Evolutionary conservation across 2,797 vertebrate genomes (phyloP).

Genomic region (Melanotaenia parkinsoni): DNA sequence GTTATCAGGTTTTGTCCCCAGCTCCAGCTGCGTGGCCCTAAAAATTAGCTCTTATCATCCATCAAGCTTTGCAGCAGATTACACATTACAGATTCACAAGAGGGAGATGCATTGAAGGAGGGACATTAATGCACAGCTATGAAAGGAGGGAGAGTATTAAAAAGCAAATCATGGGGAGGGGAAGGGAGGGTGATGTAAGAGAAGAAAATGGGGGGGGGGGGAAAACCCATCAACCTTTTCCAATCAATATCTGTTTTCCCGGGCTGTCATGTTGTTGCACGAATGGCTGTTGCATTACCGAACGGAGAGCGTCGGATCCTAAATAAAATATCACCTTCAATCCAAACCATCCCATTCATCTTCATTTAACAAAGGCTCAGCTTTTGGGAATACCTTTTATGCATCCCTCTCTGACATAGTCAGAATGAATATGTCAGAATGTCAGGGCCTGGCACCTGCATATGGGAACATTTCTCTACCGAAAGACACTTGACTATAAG

Average conservation of each 20-base stretch:
- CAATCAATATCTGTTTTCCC: slow-evolving; percentile 88
- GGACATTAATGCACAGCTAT: slow-evolving; percentile 18
- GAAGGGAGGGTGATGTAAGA: slow-evolving; percentile 17
- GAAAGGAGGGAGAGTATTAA: slow-evolving; percentile 43
- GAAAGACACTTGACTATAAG: slow-evolving; percentile 25
- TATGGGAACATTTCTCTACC: slow-evolving; percentile 35
- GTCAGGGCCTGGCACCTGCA: slow-evolving; percentile 64
- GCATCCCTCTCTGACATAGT: slow-evolving; percentile 42
- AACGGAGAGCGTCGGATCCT: slow-evolving; percentile 82
- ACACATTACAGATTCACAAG: slow-evolving; percentile 58
- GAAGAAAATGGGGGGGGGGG: neutral
- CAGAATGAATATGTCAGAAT: slow-evolving; percentile 70
- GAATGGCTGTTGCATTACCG: slow-evolving; percentile 80
- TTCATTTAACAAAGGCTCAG: slow-evolving; percentile 80
- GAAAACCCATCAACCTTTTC: slow-evolving; percentile 74
- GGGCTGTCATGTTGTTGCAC: slow-evolving; percentile 81
- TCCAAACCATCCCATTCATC: slow-evolving; percentile 81
- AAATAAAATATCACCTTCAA: slow-evolving; percentile 88
- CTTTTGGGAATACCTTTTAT: slow-evolving; percentile 78
- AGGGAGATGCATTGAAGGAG: slow-evolving; percentile 35
- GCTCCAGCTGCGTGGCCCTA: slow-evolving; percentile 62
- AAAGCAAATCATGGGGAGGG: slow-evolving; percentile 39
- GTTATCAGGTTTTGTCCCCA: slow-evolving; percentile 66
- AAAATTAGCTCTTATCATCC: slow-evolving; percentile 73
- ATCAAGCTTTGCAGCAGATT: slow-evolving; percentile 75